Evolutionary conservation across 2,888 invertebrate species (phyloP), one percentile per base, ranked within the genome.

Genomic region (Drosophila ustulata): DNA sequence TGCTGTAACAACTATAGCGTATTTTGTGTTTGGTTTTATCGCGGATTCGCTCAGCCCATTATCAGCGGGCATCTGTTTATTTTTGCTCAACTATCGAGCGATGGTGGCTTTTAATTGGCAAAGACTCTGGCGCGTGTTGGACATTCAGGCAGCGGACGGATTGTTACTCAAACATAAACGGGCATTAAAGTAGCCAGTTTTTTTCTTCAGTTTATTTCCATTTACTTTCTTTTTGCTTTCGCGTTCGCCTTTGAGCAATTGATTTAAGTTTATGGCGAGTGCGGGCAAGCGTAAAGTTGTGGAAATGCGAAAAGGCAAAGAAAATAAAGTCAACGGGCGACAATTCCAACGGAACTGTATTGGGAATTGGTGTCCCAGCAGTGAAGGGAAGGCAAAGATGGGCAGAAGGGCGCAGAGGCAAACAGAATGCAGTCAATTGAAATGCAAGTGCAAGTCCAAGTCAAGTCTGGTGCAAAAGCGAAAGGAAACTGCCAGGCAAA

Each of bases 401-500:
- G 18, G 18, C 18, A 18, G 18, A 18, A 18, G 18, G 18, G 18
- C 18, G 30, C 11, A 51, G 23, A 45, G 11, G 37, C 25, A 51
- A 78, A 58, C 66, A 68, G 58, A 75, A 66, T 58, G 82, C 80
- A 83, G 71, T 78, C 83, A 83, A 84, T 84, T 87, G 82, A 86
- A 79, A 77, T 79, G 72, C 79, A 76, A 74, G 78, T 53, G 50
- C 41, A 58, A 45, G 62, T 69, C 49, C 59, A 79, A 69, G 67
- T 68, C 69, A 79, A 79, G 69, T 68, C 66, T 47, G n/a, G 64
- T 66, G 73, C 66, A 69, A 66, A 59, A 65, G 53, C 66, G 59
- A 71, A 65, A 68, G 66, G 51, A 82, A 73, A 75, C 71, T 67
- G 80, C 65, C 75, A 75, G 67, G 71, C 87, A 84, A 83, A 83